These are phyloP conservation scores for Gerris lacustris DNA, from an alignment of 2,888 invertebrate genomes.

Conservation along the genomic window DNA sequence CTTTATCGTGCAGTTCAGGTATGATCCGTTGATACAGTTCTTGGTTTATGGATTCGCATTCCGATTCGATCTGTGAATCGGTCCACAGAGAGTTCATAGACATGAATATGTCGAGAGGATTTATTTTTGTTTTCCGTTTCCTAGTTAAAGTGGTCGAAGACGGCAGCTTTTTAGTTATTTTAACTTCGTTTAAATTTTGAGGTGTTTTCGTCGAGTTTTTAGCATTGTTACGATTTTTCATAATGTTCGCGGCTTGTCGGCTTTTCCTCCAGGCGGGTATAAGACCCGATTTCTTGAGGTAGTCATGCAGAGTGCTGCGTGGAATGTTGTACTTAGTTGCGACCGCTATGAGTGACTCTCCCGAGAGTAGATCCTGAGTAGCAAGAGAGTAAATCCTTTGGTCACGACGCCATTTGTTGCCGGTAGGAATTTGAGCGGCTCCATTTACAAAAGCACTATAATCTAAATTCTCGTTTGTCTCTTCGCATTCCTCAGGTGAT, in stretches of 20 bases:
- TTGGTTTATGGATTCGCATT: too few relatives aligned
- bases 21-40: too few relatives aligned
- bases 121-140: background rate
- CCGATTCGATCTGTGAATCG: background rate
- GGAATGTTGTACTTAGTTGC: conserved; percentile 3
- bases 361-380: background rate
- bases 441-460: background rate
- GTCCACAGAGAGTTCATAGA: background rate
- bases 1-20: too few relatives aligned
- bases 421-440: background rate
- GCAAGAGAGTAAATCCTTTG: background rate
- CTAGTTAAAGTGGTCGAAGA: background rate
- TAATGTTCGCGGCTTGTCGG: background rate
- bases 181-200: background rate
- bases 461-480: background rate
- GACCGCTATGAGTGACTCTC: background rate
- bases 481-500: background rate
- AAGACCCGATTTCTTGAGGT: background rate
- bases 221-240: background rate
- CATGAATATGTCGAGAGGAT: background rate
- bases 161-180: background rate
- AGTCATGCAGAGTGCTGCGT: conserved; percentile 3
- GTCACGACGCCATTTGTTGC: background rate
- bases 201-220: background rate
- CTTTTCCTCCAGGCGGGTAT: conserved; percentile 8